Percentiles rank a stretch among this genome's conserved stretches.
phyloP scores from a whole-genome alignment of 2,888 invertebrate genomes.

The Carabus problematicus region DNA sequence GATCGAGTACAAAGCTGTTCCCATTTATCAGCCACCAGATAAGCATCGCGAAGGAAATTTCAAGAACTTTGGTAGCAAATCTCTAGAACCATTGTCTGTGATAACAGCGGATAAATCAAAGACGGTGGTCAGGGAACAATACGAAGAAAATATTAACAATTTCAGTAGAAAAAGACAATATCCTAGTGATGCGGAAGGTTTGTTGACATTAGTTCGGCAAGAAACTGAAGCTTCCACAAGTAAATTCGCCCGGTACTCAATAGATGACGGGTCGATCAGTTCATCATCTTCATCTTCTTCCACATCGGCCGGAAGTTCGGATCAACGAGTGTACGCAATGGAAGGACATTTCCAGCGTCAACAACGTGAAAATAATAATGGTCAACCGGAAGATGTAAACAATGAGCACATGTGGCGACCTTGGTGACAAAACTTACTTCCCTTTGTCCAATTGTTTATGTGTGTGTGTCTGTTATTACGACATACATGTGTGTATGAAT shows the following conservation, averaged over 20 bases:
- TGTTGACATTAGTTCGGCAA: constrained; percentile 25
- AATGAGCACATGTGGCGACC: constrained; percentile 59
- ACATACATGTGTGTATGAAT: not conserved
- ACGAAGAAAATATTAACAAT: constrained; percentile 47
- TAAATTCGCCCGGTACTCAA: constrained; percentile 37
- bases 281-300: not conserved
- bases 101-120: constrained; percentile 40
- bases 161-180: constrained; percentile 46
- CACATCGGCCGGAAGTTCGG: constrained; percentile 28
- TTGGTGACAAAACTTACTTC: constrained; percentile 51
- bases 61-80: constrained; percentile 7
- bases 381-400: constrained; percentile 44
- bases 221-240: constrained; percentile 27
- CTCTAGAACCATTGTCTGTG: constrained; percentile 42
- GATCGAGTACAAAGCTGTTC: constrained; percentile 43
- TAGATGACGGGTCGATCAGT: constrained; percentile 33
- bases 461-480: not conserved
- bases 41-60: constrained; percentile 24
- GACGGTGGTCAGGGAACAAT: constrained; percentile 12
- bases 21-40: constrained; percentile 43
- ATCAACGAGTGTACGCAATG: constrained; percentile 20
- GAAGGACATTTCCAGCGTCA: constrained; percentile 63
- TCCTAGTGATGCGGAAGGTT: constrained; percentile 48
- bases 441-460: not conserved
- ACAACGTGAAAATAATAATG: constrained; percentile 32